Conservation (phyloP, 2,888 invertebrate species). For the Furcula furcula region DNA sequence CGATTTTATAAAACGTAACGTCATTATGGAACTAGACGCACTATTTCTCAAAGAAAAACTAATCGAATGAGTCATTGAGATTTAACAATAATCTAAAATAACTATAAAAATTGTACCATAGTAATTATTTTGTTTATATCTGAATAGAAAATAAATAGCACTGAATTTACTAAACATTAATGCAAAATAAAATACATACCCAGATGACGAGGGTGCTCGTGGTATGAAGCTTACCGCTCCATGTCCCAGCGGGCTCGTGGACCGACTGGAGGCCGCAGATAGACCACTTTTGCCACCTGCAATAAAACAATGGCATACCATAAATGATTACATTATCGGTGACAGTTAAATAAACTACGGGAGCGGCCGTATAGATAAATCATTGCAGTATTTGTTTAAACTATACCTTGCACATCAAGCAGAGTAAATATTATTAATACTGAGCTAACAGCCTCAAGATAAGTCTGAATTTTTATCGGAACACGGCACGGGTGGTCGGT, state of each 20-base stretch:
- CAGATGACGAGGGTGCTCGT: constrained; percentile 81
- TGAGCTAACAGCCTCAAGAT: constrained; percentile 45
- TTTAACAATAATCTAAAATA: no score
- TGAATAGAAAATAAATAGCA: no score
- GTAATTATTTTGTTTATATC: no score
- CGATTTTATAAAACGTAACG: no score
- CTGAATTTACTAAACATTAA: no score
- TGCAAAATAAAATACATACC: constrained; percentile 54
- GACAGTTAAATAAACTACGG: constrained; percentile 1
- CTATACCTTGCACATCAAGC: constrained; percentile 40
- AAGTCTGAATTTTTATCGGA: constrained; percentile 48
- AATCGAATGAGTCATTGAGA: no score
- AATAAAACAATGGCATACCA: constrained; percentile 34
- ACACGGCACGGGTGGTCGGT: constrained; percentile 59
- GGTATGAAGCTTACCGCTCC: constrained; percentile 74
- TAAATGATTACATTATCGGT: constrained; percentile 19
- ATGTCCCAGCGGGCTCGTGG: constrained; percentile 78
- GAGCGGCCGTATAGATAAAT: constrained; percentile 4
- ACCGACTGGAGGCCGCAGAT: constrained; percentile 83
- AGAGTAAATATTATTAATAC: constrained; percentile 47
- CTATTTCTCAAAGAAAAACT: no score
- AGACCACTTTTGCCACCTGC: constrained; percentile 72
- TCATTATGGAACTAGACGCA: no score
- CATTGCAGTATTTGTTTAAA: constrained; percentile 21
- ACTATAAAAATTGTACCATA: no score